phyloP scores from a whole-genome alignment of 2,888 invertebrate species.

The Selenia dentaria region DNA sequence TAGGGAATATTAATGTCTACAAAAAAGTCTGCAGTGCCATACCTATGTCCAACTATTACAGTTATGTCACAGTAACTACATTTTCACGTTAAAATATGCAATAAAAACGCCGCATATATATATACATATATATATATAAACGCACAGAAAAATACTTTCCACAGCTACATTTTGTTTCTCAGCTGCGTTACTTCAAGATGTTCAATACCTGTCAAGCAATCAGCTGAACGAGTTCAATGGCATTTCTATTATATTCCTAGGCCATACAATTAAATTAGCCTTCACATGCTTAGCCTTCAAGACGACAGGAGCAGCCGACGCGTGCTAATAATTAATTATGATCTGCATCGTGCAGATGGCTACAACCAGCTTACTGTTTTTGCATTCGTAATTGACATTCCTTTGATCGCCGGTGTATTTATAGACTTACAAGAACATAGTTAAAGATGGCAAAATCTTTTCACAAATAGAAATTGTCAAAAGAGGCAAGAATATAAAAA shows the following conservation, averaged over 20 bases:
- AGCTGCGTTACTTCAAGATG: conserved; percentile 5
- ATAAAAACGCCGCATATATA: too few species aligned
- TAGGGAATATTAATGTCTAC: too few species aligned
- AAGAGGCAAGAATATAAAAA: too few species aligned
- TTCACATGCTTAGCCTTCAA: conserved; percentile 14
- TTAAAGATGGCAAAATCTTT: too few species aligned
- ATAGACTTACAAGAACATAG: too few species aligned
- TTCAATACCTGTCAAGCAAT: neutral
- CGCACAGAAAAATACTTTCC: too few species aligned
- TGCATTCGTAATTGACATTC: conserved; percentile 11
- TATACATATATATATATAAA: too few species aligned
- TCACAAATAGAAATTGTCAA: too few species aligned
- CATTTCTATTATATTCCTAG: neutral
- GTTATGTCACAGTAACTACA: too few species aligned
- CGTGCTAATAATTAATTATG: conserved; percentile 19
- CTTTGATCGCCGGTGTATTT: neutral
- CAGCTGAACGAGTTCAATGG: conserved; percentile 11
- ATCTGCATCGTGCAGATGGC: conserved; percentile 12
- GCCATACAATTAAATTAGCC: conserved; percentile 1
- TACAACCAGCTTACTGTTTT: conserved; percentile 10
- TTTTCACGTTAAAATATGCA: too few species aligned
- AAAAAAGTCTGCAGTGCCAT: too few species aligned
- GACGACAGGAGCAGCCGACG: conserved; percentile 12
- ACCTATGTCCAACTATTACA: too few species aligned
- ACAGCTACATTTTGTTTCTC: neutral